A percentile compares a stretch with the other conserved stretches of the same genome.
phyloP scores from a whole-genome alignment of 1,140 invertebrate genomes.

The Chelonus insularis region DNA sequence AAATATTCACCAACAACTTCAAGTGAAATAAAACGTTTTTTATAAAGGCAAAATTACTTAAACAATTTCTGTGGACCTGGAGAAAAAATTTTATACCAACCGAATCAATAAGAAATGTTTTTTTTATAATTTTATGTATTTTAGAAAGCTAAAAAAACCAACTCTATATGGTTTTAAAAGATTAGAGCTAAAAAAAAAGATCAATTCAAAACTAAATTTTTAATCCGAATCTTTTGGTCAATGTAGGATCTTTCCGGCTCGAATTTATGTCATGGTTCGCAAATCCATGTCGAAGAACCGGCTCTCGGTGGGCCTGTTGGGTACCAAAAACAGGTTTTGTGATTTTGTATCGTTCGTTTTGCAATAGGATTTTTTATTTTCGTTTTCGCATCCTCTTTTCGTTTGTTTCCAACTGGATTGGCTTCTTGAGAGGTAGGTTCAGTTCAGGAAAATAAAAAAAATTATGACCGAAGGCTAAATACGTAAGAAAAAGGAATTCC shows the following conservation, averaged over 20 bases:
- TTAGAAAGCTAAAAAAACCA: too few relatives aligned
- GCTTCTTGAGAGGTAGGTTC: conserved; percentile 18
- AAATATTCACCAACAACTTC: not conserved
- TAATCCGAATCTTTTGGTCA: not conserved
- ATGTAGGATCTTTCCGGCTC: not conserved
- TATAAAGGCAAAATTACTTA: too few relatives aligned
- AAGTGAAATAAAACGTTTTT: not conserved
- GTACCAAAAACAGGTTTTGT: conserved; percentile 20
- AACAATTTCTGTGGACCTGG: too few relatives aligned
- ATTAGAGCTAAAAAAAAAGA: not conserved
- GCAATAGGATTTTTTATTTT: not conserved
- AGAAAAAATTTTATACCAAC: too few relatives aligned
- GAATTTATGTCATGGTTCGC: conserved; percentile 25
- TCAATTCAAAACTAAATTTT: not conserved
- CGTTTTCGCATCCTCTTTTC: not conserved
- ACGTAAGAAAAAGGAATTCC: conserved; percentile 18
- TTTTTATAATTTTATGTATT: too few relatives aligned
- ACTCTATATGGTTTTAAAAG: too few relatives aligned
- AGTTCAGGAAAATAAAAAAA: conserved; percentile 9
- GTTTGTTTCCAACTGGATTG: conserved; percentile 1
- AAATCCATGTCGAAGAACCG: conserved; percentile 15
- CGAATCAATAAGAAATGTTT: too few relatives aligned
- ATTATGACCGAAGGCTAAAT: conserved; percentile 23
- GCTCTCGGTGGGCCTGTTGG: not conserved
- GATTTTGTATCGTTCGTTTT: not conserved